phyloP scores from a whole-genome alignment of 2,113 vertebrate species.

The Ciconia stormi region DNA sequence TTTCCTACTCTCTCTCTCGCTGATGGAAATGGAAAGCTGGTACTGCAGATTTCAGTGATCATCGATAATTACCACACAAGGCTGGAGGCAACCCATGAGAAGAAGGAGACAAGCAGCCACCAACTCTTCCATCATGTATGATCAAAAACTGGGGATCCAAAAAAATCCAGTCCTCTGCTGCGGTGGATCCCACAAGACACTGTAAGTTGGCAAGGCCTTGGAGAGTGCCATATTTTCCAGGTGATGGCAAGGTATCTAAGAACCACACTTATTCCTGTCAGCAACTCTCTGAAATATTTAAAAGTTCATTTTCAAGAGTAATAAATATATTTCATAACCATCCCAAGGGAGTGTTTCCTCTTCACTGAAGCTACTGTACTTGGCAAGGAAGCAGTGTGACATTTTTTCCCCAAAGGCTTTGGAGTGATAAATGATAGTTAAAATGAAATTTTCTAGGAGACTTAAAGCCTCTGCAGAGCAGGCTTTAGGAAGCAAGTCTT shows the following conservation, averaged over 20 bases:
- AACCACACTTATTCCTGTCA: neutral
- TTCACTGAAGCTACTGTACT: constrained; percentile 34
- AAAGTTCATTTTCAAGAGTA: constrained; percentile 30
- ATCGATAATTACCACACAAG: neutral
- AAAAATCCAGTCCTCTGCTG: neutral
- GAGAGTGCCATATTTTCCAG: neutral
- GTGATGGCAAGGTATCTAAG: neutral
- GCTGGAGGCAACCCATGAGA: neutral
- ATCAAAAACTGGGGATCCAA: neutral
- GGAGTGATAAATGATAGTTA: constrained; percentile 35
- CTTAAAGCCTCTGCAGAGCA: neutral
- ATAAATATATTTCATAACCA: constrained; percentile 54
- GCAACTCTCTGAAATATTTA: constrained; percentile 18
- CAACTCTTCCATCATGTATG: neutral
- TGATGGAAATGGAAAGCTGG: neutral
- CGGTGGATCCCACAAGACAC: neutral
- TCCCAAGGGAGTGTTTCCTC: constrained; percentile 25
- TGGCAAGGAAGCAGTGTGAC: neutral
- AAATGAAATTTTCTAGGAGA: neutral
- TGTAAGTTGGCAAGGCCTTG: neutral
- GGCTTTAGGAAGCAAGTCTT: neutral
- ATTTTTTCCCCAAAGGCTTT: constrained; percentile 33
- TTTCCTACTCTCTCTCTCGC: no score
- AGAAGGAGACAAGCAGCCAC: neutral
- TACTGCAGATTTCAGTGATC: neutral